Evolutionary conservation across 2,888 invertebrate genomes (phyloP), one percentile per base, ranked within the genome.

Genomic region (Priocnemis perturbator): DNA sequence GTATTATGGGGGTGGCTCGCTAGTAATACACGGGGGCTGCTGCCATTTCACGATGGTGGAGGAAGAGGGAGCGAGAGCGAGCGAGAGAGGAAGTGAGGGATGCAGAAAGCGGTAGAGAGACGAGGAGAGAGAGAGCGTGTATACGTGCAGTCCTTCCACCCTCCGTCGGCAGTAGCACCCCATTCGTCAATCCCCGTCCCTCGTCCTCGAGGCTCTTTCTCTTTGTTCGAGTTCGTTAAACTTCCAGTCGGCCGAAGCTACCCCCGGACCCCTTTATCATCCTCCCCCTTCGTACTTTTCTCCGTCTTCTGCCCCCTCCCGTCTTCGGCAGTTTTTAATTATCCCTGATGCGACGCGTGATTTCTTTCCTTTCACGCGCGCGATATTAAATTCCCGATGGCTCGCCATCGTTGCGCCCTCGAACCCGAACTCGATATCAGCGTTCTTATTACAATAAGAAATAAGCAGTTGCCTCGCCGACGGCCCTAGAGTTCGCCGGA

Each of bases 1-100:
- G 83, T 80, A 82, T 85, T 85, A 86, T 86, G 85, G 85, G 85
- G 85, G 83, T 80, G 85, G 82, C 80, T 77, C 74, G 76, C 75
- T 77, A 72, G 81, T 84, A 81, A 85, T 85, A 85, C 85, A 85
- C 82, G 84, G 83, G 82, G 82, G 82, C 80, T 77, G 71, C 76
- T 69, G 73, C 71, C 74, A 68, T 76, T 73, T 67, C 76, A 63
- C 71, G 75, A 78, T 71, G 71, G 72, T 56, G 74, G 59, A 48
- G 63, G 44, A 37, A 19, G 37, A 37, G 62, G 21, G 62, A 61
- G 37, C 20, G 63, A 20, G n/a, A 59, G 48, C 15, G 52, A 60
- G 23, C 3, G 21, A 45, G 57, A 58, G 17, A 5, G 60, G 20
- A 21, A 63, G 37, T 26, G 30, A 52, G 21, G 14, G 50, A 9